Conservation (phyloP, 2,797 vertebrate species). For the Falco naumanni region DNA sequence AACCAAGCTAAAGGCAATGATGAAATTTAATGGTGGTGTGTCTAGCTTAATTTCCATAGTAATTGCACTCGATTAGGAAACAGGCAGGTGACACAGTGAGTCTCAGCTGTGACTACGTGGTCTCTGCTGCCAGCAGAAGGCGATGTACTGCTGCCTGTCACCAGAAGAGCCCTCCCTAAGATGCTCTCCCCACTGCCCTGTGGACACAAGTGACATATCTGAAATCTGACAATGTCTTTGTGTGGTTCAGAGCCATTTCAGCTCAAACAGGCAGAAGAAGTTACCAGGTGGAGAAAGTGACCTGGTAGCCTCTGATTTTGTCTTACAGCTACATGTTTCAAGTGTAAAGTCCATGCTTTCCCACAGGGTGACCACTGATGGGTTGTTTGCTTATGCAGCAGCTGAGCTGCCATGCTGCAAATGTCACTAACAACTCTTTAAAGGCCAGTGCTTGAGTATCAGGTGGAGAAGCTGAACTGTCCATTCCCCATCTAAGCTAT, state of each 20-base stretch:
- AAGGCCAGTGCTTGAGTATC: background rate
- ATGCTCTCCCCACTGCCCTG: fast-evolving
- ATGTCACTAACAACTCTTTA: background rate
- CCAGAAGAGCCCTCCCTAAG: background rate
- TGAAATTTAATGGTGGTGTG: background rate
- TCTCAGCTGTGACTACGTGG: background rate
- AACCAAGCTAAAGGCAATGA: background rate
- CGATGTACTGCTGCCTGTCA: background rate
- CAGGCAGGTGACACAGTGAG: background rate
- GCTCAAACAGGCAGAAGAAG: background rate
- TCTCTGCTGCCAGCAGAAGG: background rate
- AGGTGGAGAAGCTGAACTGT: background rate
- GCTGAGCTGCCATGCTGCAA: background rate
- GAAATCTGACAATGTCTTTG: background rate
- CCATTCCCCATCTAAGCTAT: background rate
- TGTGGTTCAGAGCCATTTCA: background rate
- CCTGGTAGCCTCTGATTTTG: background rate
- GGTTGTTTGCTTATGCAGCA: background rate
- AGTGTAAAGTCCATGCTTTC: background rate
- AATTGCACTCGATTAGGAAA: background rate
- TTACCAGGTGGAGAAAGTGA: background rate
- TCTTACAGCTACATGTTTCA: background rate
- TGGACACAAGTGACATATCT: background rate
- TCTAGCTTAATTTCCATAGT: background rate
- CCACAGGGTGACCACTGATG: background rate